Evolutionary conservation across 2,797 vertebrate species (phyloP).

Genomic region (Fringilla coelebs): DNA sequence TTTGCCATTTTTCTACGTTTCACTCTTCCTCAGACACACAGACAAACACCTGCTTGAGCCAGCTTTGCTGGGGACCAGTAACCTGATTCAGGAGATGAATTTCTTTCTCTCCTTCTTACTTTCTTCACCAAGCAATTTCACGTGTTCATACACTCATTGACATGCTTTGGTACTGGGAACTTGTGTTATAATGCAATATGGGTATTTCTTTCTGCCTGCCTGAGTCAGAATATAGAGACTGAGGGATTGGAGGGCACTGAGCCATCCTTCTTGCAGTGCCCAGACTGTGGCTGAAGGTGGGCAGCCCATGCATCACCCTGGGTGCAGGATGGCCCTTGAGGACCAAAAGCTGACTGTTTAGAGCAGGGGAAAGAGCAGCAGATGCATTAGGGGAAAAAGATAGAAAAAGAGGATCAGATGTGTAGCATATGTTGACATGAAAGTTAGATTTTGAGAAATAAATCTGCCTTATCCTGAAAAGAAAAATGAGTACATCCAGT

Average conservation of each 20-base stretch:
- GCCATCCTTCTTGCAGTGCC: neutral
- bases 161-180: neutral
- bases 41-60: neutral
- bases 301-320: neutral
- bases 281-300: neutral
- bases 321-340: neutral
- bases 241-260: neutral
- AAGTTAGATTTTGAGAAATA: neutral
- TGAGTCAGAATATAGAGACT: neutral
- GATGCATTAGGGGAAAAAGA: neutral
- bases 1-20: neutral
- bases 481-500: neutral
- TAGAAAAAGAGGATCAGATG: neutral
- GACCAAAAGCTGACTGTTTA: neutral
- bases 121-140: neutral
- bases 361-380: neutral
- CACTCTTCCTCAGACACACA: neutral
- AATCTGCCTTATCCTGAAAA: neutral
- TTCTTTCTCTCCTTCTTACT: neutral
- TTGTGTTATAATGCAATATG: rapidly evolving
- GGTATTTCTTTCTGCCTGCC: neutral
- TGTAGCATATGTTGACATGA: neutral
- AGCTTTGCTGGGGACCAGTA: neutral
- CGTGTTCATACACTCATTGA: neutral
- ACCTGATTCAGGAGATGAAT: neutral